Base-by-base conservation (phyloP, 2,113 vertebrate genomes). In the Tonatia bakeri region DNA sequence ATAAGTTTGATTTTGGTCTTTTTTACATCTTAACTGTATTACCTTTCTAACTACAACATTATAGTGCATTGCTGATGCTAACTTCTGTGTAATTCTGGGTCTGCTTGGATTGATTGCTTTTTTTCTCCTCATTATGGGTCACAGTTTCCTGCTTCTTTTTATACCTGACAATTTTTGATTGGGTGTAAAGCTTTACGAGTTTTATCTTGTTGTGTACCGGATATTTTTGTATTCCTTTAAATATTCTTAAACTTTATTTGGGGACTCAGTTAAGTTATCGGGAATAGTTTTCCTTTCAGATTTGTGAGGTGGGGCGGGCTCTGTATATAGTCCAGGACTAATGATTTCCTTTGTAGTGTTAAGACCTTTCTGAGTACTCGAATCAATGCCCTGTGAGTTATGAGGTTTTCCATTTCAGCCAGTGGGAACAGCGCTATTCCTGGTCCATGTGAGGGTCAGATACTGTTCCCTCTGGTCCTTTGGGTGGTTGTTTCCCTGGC, bases 1-100 rank as follows among this genome's bases (percentile, higher is more conserved):
- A 36, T 24, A 70, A 96, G 12, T 85, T 88, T 96, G 64, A 76
- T 89, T 93, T 84, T 67, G 52, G 47, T n/a, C 54, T 80, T 59
- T 86, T 91, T 50, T 91, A 4, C 80, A 28, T 72, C 24, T 82
- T 85, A 65, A 65, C 33, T 79, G 61, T 67, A 75, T 64, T 67
- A 28, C 40, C 45, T 75, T 50, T 28, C 73, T 76, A 76, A n/a
- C 52, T 73, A 2, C 56, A 59, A 4, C 56, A 24, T 59, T 59
- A 10, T 10, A 59, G 56, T 56, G 45, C 50, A 81, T 76, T 24
- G 45, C 47, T 65, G 72, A 67, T 83, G 83, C 73, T 96, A 89
- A 77, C 43, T 52, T 93, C 12, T 47, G 12, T 64, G 8, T 77
- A 67, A 12, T 61, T 92, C 64, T 82, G 45, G 40, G 13, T 73